phyloP scores from a whole-genome alignment of 2,797 vertebrate species.

The Danio albolineatus region DNA sequence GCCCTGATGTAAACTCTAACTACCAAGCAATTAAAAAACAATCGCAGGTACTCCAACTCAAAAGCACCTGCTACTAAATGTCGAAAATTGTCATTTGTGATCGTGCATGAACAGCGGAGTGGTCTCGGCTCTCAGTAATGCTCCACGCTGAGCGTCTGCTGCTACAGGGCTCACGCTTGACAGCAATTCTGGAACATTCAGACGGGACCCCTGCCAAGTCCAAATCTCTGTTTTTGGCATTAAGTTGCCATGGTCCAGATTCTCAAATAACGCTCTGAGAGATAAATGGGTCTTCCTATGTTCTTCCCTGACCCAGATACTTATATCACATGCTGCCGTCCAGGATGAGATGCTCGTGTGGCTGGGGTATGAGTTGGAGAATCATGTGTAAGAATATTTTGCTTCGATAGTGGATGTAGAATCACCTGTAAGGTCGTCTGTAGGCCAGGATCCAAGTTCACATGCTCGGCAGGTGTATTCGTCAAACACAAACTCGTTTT shows the following conservation, averaged over 20 bases:
- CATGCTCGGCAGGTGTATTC: constrained; percentile 97
- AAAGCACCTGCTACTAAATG: constrained; percentile 30
- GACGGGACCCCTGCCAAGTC: constrained; percentile 44
- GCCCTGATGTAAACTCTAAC: background rate
- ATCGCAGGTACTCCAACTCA: constrained; percentile 1
- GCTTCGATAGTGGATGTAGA: background rate
- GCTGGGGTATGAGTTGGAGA: constrained; percentile 1
- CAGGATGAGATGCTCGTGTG: constrained; percentile 10
- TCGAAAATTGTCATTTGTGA: constrained; percentile 4
- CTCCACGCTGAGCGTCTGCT: constrained; percentile 39
- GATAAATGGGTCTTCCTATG: constrained; percentile 51
- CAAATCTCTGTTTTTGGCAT: constrained; percentile 59
- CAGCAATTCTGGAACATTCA: constrained; percentile 50
- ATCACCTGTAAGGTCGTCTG: constrained; percentile 91
- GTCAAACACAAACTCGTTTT: constrained; percentile 97
- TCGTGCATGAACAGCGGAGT: constrained; percentile 5
- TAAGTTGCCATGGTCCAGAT: constrained; percentile 49
- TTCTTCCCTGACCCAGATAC: constrained; percentile 50
- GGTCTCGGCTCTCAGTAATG: constrained; percentile 22
- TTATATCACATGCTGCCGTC: constrained; percentile 35
- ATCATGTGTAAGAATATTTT: background rate
- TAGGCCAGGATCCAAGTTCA: constrained; percentile 94
- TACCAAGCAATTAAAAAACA: background rate
- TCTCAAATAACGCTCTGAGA: constrained; percentile 44
- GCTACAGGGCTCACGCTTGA: constrained; percentile 43